Percentiles rank a stretch among this genome's conserved stretches.
Conservation (phyloP, 2,888 invertebrate genomes). For the Tiliacea aurago region DNA sequence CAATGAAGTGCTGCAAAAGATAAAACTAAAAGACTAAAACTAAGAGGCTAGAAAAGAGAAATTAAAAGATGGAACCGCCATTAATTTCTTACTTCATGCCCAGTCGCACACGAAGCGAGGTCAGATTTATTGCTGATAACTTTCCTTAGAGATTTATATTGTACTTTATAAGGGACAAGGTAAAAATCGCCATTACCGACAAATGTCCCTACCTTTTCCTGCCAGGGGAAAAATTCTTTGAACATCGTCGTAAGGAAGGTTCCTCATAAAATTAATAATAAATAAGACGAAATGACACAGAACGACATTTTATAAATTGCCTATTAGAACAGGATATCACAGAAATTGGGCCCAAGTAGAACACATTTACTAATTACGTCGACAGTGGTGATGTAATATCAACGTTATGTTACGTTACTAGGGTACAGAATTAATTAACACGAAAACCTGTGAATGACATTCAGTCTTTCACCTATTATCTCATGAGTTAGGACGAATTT, state of each 20-base stretch:
- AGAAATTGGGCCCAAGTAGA: constrained; percentile 70
- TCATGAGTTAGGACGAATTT: constrained; percentile 61
- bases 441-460: constrained; percentile 69
- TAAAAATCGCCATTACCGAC: constrained; percentile 50
- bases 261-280: constrained; percentile 51
- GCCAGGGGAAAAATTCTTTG: constrained; percentile 34
- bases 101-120: constrained; percentile 35
- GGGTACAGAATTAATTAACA: constrained; percentile 69
- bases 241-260: constrained; percentile 21
- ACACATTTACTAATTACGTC: constrained; percentile 76
- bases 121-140: constrained; percentile 64
- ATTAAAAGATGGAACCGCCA: constrained; percentile 53
- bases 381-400: constrained; percentile 33
- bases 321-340: constrained; percentile 59
- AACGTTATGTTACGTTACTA: constrained; percentile 55
- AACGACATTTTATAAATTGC: constrained; percentile 63
- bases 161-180: constrained; percentile 31
- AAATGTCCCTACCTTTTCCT: constrained; percentile 19
- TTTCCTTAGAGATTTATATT: constrained; percentile 58
- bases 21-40: constrained; percentile 42
- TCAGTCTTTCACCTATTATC: constrained; percentile 73
- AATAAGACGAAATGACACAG: constrained; percentile 54
- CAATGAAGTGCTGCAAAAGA: constrained; percentile 48
- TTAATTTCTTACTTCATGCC: constrained; percentile 51
- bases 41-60: constrained; percentile 32